phyloP scores from a whole-genome alignment of 1,140 invertebrate species.

The Bombus waltoni region DNA sequence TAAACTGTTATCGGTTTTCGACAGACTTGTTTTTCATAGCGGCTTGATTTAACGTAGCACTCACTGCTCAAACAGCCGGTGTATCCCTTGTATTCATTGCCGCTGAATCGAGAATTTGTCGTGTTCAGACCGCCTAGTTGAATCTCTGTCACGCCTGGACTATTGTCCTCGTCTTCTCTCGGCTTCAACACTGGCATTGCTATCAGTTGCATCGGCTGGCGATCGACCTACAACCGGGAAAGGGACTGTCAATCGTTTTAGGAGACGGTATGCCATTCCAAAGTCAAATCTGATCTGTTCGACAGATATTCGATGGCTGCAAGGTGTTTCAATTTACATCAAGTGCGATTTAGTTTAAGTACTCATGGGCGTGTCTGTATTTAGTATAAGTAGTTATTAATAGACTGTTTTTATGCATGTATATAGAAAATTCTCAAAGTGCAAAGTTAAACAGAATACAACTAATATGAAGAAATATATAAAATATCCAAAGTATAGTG shows the following conservation, averaged over 20 bases:
- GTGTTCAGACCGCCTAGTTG: conserved; percentile 94
- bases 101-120: conserved; percentile 89
- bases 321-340: neutral
- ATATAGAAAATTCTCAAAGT: too few species aligned
- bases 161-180: conserved; percentile 82
- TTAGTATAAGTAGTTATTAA: too few species aligned
- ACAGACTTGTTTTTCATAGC: conserved; percentile 1
- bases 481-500: too few species aligned
- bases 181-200: conserved; percentile 86
- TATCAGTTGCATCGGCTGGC: conserved; percentile 87
- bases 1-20: neutral
- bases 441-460: too few species aligned
- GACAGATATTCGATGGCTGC: neutral
- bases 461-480: too few species aligned
- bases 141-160: conserved; percentile 88
- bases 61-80: conserved; percentile 95
- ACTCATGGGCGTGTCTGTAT: too few species aligned
- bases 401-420: too few species aligned
- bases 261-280: too few species aligned
- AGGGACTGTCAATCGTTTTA: neutral
- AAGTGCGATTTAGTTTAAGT: too few species aligned
- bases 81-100: conserved; percentile 89
- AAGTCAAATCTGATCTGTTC: neutral
- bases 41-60: conserved; percentile 58
- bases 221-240: conserved; percentile 85